Base-by-base conservation (phyloP, 2,113 vertebrate species). In the Crocuta crocuta region DNA sequence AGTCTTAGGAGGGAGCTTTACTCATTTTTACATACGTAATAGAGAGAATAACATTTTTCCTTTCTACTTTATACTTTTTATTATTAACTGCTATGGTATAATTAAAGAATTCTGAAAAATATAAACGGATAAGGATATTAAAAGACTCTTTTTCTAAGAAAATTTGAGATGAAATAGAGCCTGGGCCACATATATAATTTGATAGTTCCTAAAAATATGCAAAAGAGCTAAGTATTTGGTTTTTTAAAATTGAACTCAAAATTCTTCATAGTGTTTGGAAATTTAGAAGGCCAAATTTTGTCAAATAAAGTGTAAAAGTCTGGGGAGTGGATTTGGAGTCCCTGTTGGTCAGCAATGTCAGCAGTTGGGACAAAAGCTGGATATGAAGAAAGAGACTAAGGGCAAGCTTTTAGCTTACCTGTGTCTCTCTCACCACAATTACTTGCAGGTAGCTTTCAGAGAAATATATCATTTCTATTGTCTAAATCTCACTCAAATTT, bases 91-190 rank as follows among this genome's bases (percentile, higher is more conserved):
- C 43, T 16, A 43, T 50, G 58, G 58, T 31, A 50, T 70, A 53
- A 73, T 61, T 73, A 79, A 94, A 81, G 3, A 71, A 43, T n/a
- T 39, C 73, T 3, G 15, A 83, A 12, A 2, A 79, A 17, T 74
- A 6, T 70, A 74, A 39, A 15, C 28, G 4, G 68, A 5, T 78
- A 61, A 80, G 55, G 66, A 55, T 65, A 39, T 66, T 39, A 70
- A 70, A 96, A 92, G 1, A 43, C 2, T n/a, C 1, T 81, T 90
- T 89, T 97, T 48, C 19, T 31, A 26, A 50, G 23, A 83, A 79
- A 73, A 84, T 11, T 65, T 80, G 48, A 12, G 9, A 48, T 79
- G 53, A 83, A 78, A 15, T 78, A 74, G 19, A 83, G 53, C 65
- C 5, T 93, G 26, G 58, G 45, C 3, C 13, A 73, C 23, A 1